Percentiles rank a stretch among this genome's conserved stretches.
These are phyloP conservation scores for Pelobates fuscus DNA, from an alignment of 2,113 vertebrate genomes.

Conservation along the genomic window DNA sequence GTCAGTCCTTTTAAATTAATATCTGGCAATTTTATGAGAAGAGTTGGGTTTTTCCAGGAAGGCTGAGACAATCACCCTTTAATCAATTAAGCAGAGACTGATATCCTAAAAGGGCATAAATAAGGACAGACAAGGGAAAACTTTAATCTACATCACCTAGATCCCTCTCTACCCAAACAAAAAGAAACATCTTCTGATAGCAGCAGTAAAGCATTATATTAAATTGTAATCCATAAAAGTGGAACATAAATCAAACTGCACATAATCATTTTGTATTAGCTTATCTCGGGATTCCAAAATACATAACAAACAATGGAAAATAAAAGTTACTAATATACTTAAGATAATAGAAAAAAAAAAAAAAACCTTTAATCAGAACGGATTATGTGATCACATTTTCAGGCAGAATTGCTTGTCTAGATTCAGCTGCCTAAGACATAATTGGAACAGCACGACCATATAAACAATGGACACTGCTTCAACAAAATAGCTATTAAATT, in stretches of 20 bases:
- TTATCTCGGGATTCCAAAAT: background rate
- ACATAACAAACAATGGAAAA: conserved; percentile 22
- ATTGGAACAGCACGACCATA: conserved; percentile 30
- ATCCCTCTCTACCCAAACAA: too few species aligned
- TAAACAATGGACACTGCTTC: conserved; percentile 30
- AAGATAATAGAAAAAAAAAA: background rate
- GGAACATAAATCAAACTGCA: too few species aligned
- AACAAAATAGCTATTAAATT: conserved; percentile 26
- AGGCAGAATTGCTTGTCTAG: conserved; percentile 24
- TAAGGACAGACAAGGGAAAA: too few species aligned
- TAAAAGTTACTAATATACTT: background rate
- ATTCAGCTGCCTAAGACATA: conserved; percentile 21
- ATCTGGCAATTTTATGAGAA: too few species aligned
- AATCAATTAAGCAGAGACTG: too few species aligned
- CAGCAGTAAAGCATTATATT: background rate
- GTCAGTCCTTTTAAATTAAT: too few species aligned
- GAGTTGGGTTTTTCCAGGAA: too few species aligned
- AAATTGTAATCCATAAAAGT: background rate
- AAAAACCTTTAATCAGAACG: conserved; percentile 27
- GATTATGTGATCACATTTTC: conserved; percentile 31
- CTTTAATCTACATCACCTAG: too few species aligned
- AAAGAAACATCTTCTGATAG: too few species aligned
- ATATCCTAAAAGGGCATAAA: too few species aligned
- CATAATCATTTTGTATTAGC: background rate
- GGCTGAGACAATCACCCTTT: too few species aligned